These are phyloP conservation scores for Tinea pellionella DNA, from an alignment of 2,888 invertebrate species.

Conservation along the genomic window DNA sequence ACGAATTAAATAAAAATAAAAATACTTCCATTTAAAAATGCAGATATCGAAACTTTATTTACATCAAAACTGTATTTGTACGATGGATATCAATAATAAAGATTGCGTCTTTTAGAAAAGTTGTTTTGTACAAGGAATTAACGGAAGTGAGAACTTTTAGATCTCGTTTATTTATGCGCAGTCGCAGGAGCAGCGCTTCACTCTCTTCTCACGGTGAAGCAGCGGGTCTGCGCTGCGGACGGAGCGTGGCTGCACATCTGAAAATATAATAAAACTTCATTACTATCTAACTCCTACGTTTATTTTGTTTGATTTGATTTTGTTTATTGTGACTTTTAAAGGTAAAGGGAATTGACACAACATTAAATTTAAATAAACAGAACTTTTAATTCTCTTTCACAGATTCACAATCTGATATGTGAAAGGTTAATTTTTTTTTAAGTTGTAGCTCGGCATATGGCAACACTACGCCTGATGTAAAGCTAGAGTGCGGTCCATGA, in stretches of 20 bases:
- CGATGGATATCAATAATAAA: background rate
- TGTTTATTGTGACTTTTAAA: too few species aligned
- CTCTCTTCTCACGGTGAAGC: slow-evolving; percentile 71
- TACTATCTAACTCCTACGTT: too few species aligned
- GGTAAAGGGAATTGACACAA: too few species aligned
- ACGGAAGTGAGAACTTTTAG: slow-evolving; percentile 26
- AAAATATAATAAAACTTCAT: slow-evolving; percentile 26
- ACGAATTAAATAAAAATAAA: slow-evolving; percentile 26
- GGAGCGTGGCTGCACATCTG: slow-evolving; percentile 84
- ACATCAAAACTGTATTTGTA: slow-evolving; percentile 23
- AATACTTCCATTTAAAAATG: slow-evolving; percentile 33
- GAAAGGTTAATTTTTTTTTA: too few species aligned
- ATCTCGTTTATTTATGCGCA: slow-evolving; percentile 68
- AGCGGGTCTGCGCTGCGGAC: slow-evolving; percentile 71
- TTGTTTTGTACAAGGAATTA: slow-evolving; percentile 22
- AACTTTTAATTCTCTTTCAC: too few species aligned
- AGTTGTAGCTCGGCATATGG: too few species aligned
- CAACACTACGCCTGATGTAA: too few species aligned
- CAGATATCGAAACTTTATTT: slow-evolving; percentile 47
- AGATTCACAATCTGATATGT: too few species aligned
- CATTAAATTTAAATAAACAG: too few species aligned
- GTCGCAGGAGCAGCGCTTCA: slow-evolving; percentile 81
- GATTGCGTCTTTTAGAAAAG: background rate
- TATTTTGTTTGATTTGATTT: too few species aligned
- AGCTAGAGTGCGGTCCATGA: too few species aligned